Conservation (phyloP, 2,888 invertebrate species). For the Drosophila putrida region DNA sequence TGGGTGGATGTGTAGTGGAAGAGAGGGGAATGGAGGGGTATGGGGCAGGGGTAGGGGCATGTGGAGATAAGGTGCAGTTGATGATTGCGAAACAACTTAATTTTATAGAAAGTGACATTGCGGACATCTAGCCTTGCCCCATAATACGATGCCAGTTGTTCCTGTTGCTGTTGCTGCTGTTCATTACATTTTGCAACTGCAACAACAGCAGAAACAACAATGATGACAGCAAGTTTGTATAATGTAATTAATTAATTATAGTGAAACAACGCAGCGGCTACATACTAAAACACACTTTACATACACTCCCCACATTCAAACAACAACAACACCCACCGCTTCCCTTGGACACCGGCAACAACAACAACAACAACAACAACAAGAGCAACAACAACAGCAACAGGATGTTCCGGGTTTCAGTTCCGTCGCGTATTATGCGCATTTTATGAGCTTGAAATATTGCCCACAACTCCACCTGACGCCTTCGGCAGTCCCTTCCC, state of each 20-base stretch:
- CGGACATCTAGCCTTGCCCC: constrained; percentile 38
- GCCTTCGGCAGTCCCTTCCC: neutral
- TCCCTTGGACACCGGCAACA: constrained; percentile 16
- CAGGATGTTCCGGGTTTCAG: constrained; percentile 13
- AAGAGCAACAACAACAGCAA: constrained; percentile 9
- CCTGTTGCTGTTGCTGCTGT: constrained; percentile 18
- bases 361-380: neutral
- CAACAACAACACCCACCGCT: too few species aligned
- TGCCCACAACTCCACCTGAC: constrained; percentile 19
- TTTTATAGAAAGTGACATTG: constrained; percentile 78
- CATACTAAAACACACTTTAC: constrained; percentile 32
- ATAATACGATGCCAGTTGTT: constrained; percentile 24
- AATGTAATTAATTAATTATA: constrained; percentile 83
- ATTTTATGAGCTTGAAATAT: constrained; percentile 56
- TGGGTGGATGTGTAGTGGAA: neutral
- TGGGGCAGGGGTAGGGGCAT: neutral
- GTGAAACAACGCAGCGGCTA: constrained; percentile 66
- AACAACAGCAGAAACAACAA: constrained; percentile 41
- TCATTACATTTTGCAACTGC: constrained; percentile 54
- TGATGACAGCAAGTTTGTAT: constrained; percentile 77
- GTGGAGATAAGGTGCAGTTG: constrained; percentile 48
- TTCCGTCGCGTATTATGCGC: constrained; percentile 38
- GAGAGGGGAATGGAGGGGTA: neutral
- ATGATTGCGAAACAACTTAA: constrained; percentile 70
- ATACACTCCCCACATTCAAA: too few species aligned